Conservation (phyloP, 2,797 vertebrate species). For the Chaetodon trifasciatus region DNA sequence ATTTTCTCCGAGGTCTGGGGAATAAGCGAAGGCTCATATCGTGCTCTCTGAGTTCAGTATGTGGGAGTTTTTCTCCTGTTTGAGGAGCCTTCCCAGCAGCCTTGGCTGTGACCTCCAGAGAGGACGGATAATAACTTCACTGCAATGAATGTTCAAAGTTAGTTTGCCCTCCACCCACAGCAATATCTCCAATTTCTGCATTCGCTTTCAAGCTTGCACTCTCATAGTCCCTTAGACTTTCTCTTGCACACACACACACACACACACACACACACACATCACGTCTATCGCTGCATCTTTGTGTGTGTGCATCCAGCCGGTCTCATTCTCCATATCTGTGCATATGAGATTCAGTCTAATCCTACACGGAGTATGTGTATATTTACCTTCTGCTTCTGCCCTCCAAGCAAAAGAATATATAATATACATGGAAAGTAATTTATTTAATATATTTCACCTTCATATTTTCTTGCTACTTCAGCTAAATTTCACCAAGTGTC, state of each 20-base stretch:
- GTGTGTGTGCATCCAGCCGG: slow-evolving; percentile 6
- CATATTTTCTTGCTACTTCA: background rate
- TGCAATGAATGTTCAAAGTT: slow-evolving; percentile 76
- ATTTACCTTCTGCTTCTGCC: slow-evolving; percentile 21
- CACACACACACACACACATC: too few relatives aligned
- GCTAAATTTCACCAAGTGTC: background rate
- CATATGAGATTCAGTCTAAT: slow-evolving; percentile 21
- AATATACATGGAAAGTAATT: background rate
- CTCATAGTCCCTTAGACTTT: slow-evolving; percentile 28
- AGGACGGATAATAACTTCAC: slow-evolving; percentile 73
- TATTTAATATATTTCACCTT: background rate
- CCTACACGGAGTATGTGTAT: slow-evolving; percentile 6
- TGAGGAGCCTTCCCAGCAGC: slow-evolving; percentile 66
- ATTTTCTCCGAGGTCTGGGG: slow-evolving; percentile 32
- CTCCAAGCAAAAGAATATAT: background rate
- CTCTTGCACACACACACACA: background rate
- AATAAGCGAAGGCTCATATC: slow-evolving; percentile 41
- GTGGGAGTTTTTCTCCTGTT: slow-evolving; percentile 61
- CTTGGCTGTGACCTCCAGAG: slow-evolving; percentile 68
- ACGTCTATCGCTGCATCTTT: slow-evolving; percentile 36
- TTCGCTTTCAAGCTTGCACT: slow-evolving; percentile 65
- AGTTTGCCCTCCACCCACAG: slow-evolving; percentile 78
- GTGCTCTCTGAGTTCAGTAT: slow-evolving; percentile 44
- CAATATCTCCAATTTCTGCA: slow-evolving; percentile 69
- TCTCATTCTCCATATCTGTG: slow-evolving; percentile 44